Base-by-base conservation (phyloP, 2,888 invertebrate species). In the Gymnocheta viridis region DNA sequence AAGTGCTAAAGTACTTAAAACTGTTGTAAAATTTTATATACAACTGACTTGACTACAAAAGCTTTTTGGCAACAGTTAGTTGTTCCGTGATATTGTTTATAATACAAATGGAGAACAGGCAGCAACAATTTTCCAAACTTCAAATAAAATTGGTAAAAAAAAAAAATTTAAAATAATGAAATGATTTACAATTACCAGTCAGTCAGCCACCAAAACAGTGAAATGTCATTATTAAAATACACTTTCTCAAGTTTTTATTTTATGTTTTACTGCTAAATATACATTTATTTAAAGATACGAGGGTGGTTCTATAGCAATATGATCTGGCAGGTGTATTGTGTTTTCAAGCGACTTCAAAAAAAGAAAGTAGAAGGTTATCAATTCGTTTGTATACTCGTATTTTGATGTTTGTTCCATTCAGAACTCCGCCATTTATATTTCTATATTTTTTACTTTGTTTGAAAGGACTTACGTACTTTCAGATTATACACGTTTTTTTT, bases 1-100 rank as follows among this genome's bases (percentile, higher is more conserved):
- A 77, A 84, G 81, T 81, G 72, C 72, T 81, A 77, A 72, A 84
- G 80, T 73, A 81, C 77, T 84, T 81, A 62, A 73, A 77, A 77
- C n/a, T 67, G 79, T 79, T 83, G 79, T 79, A 70, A 58, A 66
- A 80, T 66, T 80, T 80, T 51, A n/a, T 54, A 54, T 51, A 41
- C 29, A 14, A 32, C 9, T 12, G 6, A 2, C 9, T 32, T 32
- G 35, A 70, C 22, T 44, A 54, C 22, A 62, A 70, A 78, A 44
- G 51, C 19, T 72, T 64, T 64, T 64, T 64, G 35, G 69, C 69
- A 77, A 77, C 49, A 77, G 58, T 76, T 47, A 35, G 66, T 47
- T 67, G 38, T 56, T 66, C 9, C 32, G 9, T 44, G 64, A 56
- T 22, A 47, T 60, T 72, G 14, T 56, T 56, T 44, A n/a, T 56